Evolutionary conservation across 1,140 invertebrate genomes (phyloP).

Genomic region (Papilio aristodemus): DNA sequence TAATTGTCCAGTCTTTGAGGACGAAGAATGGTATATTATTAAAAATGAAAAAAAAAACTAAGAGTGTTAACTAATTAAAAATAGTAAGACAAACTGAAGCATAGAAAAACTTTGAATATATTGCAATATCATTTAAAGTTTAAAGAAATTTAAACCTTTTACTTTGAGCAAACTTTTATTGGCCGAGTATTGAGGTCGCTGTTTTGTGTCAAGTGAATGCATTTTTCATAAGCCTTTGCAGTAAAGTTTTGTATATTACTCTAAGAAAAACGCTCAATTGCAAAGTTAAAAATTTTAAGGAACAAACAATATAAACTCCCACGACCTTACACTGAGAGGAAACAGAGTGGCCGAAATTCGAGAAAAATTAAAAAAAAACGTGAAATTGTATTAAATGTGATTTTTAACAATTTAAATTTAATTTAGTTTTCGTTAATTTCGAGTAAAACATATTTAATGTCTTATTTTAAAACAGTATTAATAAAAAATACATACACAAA

Average conservation of each 20-base stretch:
- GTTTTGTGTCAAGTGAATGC: not conserved
- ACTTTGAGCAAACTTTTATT: not conserved
- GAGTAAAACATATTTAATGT: too few species aligned
- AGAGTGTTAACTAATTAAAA: not conserved
- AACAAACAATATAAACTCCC: not conserved
- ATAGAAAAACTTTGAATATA: not conserved
- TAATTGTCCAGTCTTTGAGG: not conserved
- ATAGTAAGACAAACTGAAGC: too few species aligned
- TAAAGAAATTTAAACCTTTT: not conserved
- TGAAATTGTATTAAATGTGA: too few species aligned
- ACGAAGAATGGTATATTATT: not conserved
- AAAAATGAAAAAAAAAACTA: not conserved
- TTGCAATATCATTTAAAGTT: not conserved
- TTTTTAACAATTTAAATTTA: too few species aligned
- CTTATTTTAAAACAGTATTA: too few species aligned
- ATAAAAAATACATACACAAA: too few species aligned
- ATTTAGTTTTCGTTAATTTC: too few species aligned
- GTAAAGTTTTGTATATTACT: not conserved
- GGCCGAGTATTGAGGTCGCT: not conserved
- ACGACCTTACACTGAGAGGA: too few species aligned
- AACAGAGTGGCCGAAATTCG: too few species aligned
- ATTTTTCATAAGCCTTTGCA: conserved; percentile 2
- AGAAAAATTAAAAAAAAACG: too few species aligned
- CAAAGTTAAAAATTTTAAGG: not conserved
- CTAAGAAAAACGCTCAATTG: not conserved